phyloP scores from a whole-genome alignment of 2,113 vertebrate species.

The Pontoporia blainvillei region DNA sequence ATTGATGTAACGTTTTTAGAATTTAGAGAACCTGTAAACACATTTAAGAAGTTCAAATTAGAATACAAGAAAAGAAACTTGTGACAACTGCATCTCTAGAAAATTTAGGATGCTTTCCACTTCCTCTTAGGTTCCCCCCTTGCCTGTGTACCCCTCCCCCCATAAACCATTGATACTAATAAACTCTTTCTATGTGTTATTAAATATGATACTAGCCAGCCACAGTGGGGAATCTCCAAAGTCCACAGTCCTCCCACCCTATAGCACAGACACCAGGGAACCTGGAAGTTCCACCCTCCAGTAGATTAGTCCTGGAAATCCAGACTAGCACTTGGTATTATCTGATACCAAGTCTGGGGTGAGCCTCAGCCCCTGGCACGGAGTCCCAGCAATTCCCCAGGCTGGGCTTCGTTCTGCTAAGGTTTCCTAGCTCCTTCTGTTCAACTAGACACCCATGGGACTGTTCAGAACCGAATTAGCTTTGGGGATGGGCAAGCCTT shows the following conservation, averaged over 20 bases:
- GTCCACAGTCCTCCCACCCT: neutral
- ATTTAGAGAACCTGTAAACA: constrained; percentile 2
- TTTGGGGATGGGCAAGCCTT: constrained; percentile 69
- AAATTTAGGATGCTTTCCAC: neutral
- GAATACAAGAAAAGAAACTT: neutral
- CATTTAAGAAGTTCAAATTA: neutral
- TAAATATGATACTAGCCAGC: neutral
- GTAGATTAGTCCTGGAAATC: constrained; percentile 71
- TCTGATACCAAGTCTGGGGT: constrained; percentile 70
- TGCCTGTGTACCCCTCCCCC: neutral
- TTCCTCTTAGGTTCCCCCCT: neutral
- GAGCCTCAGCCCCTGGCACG: constrained; percentile 58
- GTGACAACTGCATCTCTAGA: neutral
- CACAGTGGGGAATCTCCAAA: neutral
- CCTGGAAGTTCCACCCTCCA: constrained; percentile 33
- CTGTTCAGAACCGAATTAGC: constrained; percentile 68
- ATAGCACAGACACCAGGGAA: constrained; percentile 29
- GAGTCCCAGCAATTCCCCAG: constrained; percentile 67
- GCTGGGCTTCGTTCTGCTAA: constrained; percentile 64
- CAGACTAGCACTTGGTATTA: constrained; percentile 65
- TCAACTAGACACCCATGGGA: constrained; percentile 68
- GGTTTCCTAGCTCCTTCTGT: constrained; percentile 71
- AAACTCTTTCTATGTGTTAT: neutral
- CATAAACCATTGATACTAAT: neutral
- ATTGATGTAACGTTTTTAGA: neutral